Evolutionary conservation across 2,113 vertebrate genomes (phyloP), one percentile per base, ranked within the genome.

Genomic region (Marcusenius ussheri): DNA sequence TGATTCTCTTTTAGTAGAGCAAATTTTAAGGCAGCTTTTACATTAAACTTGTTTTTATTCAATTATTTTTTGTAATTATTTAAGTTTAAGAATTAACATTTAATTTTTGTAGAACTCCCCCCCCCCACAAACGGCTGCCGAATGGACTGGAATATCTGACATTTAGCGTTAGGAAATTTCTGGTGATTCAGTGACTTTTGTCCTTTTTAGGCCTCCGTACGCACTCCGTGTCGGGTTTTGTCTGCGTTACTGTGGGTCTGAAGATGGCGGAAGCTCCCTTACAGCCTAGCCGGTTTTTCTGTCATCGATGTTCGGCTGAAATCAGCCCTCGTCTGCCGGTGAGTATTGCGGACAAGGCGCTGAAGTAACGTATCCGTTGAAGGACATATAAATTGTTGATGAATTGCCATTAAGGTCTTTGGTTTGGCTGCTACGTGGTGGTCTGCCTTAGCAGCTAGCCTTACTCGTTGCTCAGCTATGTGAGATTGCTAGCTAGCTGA

Each of bases 201-300:
- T 92, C 94, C 94, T 83, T 70, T 80, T 5, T 83, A 92, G 83
- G 3, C 88, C 83, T 88, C 95, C 95, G 93, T 95, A 94, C 89
- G 80, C 11, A n/a, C 47, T 83, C 70, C 24, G 70, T 88, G 39
- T 90, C 86, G 66, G 90, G 90, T 90, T 91, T 91, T 92, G 88
- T 92, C 87, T 90, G 86, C 74, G 50, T 90, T 91, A 70, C 90
- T 92, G 92, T 93, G 90, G 90, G 90, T 92, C 91, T 90, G 90
- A 97, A 97, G 94, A 98, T 98, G 97, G 97, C 97, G 83, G 97
- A 98, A 95, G 97, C 97, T 93, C 96, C 97, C 92, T 96, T 96
- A 93, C 97, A 97, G 93, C 96, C 96, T 90, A 96, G 96, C 93
- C 97, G 97, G 93, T 98, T 96, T 92, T 98, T 98, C 95, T 98